Percentiles rank a stretch among this genome's conserved stretches.
Conservation (phyloP, 2,113 vertebrate species). For the Hippopotamus amphibius region DNA sequence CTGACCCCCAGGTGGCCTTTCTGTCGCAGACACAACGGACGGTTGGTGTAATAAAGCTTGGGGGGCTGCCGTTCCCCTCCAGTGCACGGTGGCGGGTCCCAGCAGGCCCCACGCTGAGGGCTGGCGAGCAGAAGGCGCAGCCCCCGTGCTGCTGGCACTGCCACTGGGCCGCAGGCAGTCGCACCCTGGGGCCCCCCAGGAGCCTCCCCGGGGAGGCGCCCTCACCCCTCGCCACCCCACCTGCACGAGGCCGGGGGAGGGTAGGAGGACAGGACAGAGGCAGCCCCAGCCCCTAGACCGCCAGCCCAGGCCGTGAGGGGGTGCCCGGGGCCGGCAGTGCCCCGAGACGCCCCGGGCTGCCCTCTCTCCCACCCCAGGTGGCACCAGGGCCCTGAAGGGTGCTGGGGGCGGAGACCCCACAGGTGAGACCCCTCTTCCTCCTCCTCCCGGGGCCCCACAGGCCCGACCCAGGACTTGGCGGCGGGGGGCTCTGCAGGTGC, state of each 20-base stretch:
- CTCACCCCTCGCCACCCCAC: background rate
- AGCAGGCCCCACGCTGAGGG: background rate
- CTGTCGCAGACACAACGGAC: background rate
- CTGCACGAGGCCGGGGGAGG: background rate
- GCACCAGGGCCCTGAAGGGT: background rate
- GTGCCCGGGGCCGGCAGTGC: fast-evolving
- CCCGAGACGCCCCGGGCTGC: background rate
- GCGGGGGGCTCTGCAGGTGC: background rate
- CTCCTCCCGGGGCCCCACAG: background rate
- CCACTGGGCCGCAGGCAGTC: background rate
- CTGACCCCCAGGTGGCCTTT: background rate
- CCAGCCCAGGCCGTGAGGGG: background rate
- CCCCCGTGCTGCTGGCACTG: fast-evolving
- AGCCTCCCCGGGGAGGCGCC: background rate
- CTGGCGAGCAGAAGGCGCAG: background rate
- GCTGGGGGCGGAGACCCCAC: background rate
- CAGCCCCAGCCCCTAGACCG: background rate
- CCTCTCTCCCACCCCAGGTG: background rate
- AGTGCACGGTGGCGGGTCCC: background rate
- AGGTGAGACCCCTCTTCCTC: background rate
- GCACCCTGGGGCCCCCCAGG: background rate
- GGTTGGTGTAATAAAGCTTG: background rate
- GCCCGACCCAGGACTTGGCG: background rate
- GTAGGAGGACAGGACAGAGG: background rate
- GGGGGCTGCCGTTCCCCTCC: background rate